Evolutionary conservation across 2,113 vertebrate genomes (phyloP).

Genomic region (Hassar affinis): DNA sequence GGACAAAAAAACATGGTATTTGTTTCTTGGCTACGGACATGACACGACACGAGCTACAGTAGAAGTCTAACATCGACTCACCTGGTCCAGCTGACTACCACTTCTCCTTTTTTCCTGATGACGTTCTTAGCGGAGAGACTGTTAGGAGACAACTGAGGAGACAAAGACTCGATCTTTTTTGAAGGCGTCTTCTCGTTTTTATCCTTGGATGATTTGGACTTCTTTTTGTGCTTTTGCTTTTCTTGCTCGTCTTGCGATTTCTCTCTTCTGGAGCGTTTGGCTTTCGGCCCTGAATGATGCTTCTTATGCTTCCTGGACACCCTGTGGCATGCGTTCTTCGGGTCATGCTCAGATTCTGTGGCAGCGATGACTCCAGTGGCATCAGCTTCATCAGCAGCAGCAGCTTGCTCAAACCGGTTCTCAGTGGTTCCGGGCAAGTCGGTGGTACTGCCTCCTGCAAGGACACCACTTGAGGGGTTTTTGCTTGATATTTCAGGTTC

Average conservation of each 20-base stretch:
- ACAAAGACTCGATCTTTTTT: slow-evolving; percentile 22
- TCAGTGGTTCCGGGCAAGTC: neutral
- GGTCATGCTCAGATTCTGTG: neutral
- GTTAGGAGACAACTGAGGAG: slow-evolving; percentile 65
- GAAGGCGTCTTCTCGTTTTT: slow-evolving; percentile 55
- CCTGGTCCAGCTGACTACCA: slow-evolving; percentile 93
- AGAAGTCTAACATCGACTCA: slow-evolving; percentile 61
- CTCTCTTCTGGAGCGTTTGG: slow-evolving; percentile 69
- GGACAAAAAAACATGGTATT: neutral
- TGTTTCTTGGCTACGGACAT: neutral
- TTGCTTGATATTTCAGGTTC: slow-evolving; percentile 17
- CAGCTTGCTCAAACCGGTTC: neutral
- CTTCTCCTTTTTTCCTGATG: slow-evolving; percentile 89
- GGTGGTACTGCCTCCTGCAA: neutral
- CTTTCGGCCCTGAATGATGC: slow-evolving; percentile 53
- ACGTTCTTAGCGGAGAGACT: slow-evolving; percentile 91
- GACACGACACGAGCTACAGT: neutral
- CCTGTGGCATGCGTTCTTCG: neutral
- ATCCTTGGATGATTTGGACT: slow-evolving; percentile 24
- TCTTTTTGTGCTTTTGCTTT: slow-evolving; percentile 58
- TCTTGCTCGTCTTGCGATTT: slow-evolving; percentile 31
- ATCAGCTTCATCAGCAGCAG: neutral
- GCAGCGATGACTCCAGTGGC: neutral
- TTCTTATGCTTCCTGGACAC: slow-evolving; percentile 64
- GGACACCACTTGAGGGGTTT: neutral